phyloP scores from a whole-genome alignment of 2,888 invertebrate genomes.

The Polyommatus icarus region DNA sequence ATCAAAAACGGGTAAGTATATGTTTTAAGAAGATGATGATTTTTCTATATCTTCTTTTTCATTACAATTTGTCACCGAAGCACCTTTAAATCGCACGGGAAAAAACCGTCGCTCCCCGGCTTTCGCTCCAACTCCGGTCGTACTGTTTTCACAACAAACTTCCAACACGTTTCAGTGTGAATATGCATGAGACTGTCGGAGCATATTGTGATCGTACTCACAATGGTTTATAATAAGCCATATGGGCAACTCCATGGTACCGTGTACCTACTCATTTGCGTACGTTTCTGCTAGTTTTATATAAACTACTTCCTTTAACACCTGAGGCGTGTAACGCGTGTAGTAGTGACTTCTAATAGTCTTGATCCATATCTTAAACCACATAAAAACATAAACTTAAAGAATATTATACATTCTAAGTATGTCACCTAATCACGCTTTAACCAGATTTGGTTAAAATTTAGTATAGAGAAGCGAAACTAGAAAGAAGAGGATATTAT shows the following conservation, averaged over 20 bases:
- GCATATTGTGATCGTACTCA: slow-evolving; percentile 25
- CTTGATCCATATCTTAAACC: background rate
- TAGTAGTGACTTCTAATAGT: background rate
- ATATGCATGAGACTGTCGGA: slow-evolving; percentile 25
- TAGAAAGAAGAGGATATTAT: too few species aligned
- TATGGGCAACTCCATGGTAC: slow-evolving; percentile 8
- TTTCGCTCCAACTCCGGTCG: background rate
- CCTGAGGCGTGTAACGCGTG: background rate
- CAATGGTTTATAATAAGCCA: slow-evolving; percentile 27
- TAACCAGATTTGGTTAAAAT: too few species aligned
- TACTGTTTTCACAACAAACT: slow-evolving; percentile 19
- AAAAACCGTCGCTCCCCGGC: background rate
- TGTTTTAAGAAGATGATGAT: too few species aligned
- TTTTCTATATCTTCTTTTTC: background rate
- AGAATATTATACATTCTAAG: too few species aligned
- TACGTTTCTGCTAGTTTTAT: background rate
- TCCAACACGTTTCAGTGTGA: slow-evolving; percentile 23
- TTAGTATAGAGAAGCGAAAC: too few species aligned
- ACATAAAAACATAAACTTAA: too few species aligned
- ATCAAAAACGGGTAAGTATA: background rate
- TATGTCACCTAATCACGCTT: too few species aligned
- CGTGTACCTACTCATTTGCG: slow-evolving; percentile 7
- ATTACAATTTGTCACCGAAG: background rate
- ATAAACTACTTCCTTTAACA: background rate
- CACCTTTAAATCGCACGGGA: background rate